Conservation (phyloP, 2,113 vertebrate species). For the Phyllostomus hastatus region DNA sequence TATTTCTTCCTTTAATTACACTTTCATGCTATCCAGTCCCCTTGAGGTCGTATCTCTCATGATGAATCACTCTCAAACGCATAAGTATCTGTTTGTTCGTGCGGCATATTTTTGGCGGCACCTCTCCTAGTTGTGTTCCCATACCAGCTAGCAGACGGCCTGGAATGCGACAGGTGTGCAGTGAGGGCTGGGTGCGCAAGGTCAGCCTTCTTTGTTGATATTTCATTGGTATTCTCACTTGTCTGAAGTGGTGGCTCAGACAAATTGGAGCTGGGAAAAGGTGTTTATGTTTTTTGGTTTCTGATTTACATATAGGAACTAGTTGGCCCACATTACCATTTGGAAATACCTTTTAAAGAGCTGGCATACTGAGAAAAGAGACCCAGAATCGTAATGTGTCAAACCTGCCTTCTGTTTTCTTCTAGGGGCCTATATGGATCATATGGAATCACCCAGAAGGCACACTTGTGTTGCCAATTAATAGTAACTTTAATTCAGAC, state of each 20-base stretch:
- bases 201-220: background rate
- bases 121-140: background rate
- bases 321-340: background rate
- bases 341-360: background rate
- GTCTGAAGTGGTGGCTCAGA: background rate
- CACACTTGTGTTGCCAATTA: background rate
- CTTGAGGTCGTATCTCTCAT: background rate
- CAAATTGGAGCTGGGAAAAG: background rate
- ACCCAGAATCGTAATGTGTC: background rate
- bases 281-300: background rate
- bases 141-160: background rate
- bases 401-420: background rate
- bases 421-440: background rate
- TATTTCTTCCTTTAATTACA: background rate
- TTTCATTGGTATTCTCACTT: background rate
- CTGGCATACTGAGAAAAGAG: background rate
- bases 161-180: background rate
- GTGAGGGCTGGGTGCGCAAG: background rate
- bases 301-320: background rate
- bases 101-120: background rate
- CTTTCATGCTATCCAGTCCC: background rate
- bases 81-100: background rate
- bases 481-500: background rate
- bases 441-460: background rate
- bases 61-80: background rate